Evolutionary conservation across 2,113 vertebrate species (phyloP).

Genomic region (Collichthys lucidus): DNA sequence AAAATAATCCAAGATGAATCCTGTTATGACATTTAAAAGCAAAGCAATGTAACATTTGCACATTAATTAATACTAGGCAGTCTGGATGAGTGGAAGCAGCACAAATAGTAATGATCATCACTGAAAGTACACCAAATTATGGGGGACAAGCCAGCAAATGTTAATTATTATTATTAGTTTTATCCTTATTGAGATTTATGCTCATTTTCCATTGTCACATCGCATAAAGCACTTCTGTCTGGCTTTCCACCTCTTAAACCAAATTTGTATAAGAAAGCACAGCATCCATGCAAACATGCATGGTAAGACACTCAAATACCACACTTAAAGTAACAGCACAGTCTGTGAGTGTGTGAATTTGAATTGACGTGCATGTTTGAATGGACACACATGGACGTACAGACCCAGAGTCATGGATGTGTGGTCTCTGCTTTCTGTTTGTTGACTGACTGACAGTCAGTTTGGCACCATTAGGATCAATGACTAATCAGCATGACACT

Average conservation of each 20-base stretch:
- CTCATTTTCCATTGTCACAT: constrained; percentile 11
- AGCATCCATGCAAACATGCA: background rate
- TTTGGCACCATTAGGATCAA: constrained; percentile 41
- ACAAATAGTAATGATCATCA: constrained; percentile 35
- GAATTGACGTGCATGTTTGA: background rate
- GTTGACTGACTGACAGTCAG: constrained; percentile 38
- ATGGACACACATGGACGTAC: background rate
- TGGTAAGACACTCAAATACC: background rate
- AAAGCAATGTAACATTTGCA: constrained; percentile 22
- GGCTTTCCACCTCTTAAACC: background rate
- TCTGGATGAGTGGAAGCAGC: constrained; percentile 8
- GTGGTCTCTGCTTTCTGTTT: constrained; percentile 9
- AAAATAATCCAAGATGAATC: background rate
- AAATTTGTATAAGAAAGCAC: background rate
- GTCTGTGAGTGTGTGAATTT: background rate
- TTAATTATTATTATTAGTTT: background rate
- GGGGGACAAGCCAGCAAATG: background rate
- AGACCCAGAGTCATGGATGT: background rate
- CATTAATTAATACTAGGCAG: constrained; percentile 38
- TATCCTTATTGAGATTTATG: constrained; percentile 9
- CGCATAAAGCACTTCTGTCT: background rate
- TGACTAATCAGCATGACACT: constrained; percentile 48
- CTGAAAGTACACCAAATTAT: constrained; percentile 17
- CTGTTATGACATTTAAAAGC: constrained; percentile 15
- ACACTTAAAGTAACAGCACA: background rate